A percentile compares a stretch with the other conserved stretches of the same genome.
These are phyloP conservation scores for Hyposmocoma kahamanoa DNA, from an alignment of 1,140 invertebrate genomes.

Conservation along the genomic window DNA sequence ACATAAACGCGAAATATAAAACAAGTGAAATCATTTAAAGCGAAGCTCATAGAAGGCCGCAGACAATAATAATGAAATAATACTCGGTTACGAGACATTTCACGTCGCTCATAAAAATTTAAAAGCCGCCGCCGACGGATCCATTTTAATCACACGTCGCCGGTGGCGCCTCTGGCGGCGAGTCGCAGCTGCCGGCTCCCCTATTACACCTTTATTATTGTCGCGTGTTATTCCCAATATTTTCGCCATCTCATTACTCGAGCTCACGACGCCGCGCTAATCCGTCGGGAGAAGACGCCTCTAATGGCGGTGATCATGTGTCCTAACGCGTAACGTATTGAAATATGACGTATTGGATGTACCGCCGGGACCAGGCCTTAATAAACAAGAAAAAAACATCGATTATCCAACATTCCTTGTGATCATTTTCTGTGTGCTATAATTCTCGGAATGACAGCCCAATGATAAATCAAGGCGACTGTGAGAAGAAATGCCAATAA, in stretches of 20 bases:
- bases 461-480: slow-evolving; percentile 58
- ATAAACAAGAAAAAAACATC: slow-evolving; percentile 42
- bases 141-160: slow-evolving; percentile 23
- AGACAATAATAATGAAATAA: too few species aligned
- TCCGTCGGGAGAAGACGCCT: slow-evolving; percentile 56
- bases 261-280: slow-evolving; percentile 39
- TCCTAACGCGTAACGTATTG: slow-evolving; percentile 58
- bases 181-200: slow-evolving; percentile 28
- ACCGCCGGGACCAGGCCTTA: slow-evolving; percentile 43
- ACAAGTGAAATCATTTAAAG: too few species aligned
- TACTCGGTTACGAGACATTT: too few species aligned
- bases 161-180: slow-evolving; percentile 31
- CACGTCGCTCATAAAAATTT: background rate
- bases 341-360: slow-evolving; percentile 60
- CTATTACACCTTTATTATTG: slow-evolving; percentile 56
- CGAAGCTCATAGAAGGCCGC: too few species aligned
- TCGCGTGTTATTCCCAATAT: slow-evolving; percentile 59
- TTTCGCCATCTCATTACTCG: slow-evolving; percentile 61
- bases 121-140: slow-evolving; percentile 10
- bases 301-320: slow-evolving; percentile 66
- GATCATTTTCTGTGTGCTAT: too few species aligned
- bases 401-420: slow-evolving; percentile 19
- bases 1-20: too few species aligned
- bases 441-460: slow-evolving; percentile 37
- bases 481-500: slow-evolving; percentile 58